Conservation (phyloP, 2,888 invertebrate genomes). For the Ochropleura plecta region DNA sequence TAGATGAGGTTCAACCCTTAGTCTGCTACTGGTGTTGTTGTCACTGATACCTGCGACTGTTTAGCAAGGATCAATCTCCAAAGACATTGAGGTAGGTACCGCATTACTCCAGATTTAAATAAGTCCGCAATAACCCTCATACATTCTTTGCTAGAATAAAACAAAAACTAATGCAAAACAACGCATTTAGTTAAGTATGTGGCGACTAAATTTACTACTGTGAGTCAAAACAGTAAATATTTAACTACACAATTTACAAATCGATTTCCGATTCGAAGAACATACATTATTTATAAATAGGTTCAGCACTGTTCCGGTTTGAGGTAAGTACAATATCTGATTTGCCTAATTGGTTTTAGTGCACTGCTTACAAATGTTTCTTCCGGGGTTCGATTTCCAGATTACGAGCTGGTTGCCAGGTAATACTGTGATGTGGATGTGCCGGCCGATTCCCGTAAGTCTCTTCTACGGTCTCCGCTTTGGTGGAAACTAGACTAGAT, state of each 20-base stretch:
- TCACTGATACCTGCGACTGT: too few relatives aligned
- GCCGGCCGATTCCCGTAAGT: too few relatives aligned
- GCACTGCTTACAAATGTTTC: constrained; percentile 4
- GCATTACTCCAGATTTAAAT: background rate
- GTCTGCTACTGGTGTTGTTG: too few relatives aligned
- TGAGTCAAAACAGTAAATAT: constrained; percentile 38
- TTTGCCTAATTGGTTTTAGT: constrained; percentile 35
- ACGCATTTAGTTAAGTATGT: background rate
- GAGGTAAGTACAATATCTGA: constrained; percentile 9
- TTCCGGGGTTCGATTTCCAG: background rate
- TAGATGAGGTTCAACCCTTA: too few relatives aligned
- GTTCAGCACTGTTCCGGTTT: constrained; percentile 22
- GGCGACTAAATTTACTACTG: background rate
- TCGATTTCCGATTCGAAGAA: constrained; percentile 57
- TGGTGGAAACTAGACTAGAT: background rate
- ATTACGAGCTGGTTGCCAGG: background rate
- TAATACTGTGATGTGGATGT: too few relatives aligned
- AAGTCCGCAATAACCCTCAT: background rate
- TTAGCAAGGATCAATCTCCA: too few relatives aligned
- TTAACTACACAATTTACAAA: constrained; percentile 53
- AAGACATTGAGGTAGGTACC: too few relatives aligned
- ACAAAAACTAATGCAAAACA: background rate
- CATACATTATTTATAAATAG: constrained; percentile 46
- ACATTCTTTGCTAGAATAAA: background rate
- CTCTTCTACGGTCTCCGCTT: too few relatives aligned